Percentiles rank a stretch among this genome's conserved stretches.
These are phyloP conservation scores for Acronicta aceris DNA, from an alignment of 2,888 invertebrate genomes.

Conservation along the genomic window DNA sequence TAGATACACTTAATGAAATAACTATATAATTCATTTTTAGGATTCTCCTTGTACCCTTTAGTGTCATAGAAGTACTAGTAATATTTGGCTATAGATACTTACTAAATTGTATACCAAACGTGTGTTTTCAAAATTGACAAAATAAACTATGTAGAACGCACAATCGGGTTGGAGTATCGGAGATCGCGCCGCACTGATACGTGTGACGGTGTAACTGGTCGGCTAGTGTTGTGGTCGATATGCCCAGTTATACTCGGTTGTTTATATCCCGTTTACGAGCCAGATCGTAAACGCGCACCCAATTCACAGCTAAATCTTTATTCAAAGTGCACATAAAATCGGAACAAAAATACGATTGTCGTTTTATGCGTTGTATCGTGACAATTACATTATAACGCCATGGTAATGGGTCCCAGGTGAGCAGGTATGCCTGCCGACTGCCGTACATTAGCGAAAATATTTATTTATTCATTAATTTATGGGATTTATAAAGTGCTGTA, in stretches of 20 bases:
- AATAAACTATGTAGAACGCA: conserved; percentile 8
- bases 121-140: not conserved
- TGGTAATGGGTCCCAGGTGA: conserved; percentile 11
- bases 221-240: conserved; percentile 9
- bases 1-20: too few relatives aligned
- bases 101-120: too few relatives aligned
- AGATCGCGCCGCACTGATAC: not conserved
- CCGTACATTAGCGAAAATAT: not conserved
- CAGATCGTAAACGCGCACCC: conserved; percentile 51
- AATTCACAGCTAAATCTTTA: conserved; percentile 55
- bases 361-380: conserved; percentile 45
- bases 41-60: too few relatives aligned
- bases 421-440: not conserved
- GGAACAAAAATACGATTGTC: conserved; percentile 46
- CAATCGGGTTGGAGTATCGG: conserved; percentile 4
- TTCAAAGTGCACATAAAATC: conserved; percentile 58
- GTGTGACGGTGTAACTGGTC: not conserved
- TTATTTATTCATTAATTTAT: too few relatives aligned
- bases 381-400: conserved; percentile 39
- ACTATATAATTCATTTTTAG: too few relatives aligned
- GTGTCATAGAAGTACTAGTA: too few relatives aligned
- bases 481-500: too few relatives aligned
- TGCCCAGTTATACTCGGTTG: conserved; percentile 11
- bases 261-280: conserved; percentile 40
- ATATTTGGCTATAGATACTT: too few relatives aligned